Conservation (phyloP, 1,140 invertebrate genomes). For the Euura lappo region DNA sequence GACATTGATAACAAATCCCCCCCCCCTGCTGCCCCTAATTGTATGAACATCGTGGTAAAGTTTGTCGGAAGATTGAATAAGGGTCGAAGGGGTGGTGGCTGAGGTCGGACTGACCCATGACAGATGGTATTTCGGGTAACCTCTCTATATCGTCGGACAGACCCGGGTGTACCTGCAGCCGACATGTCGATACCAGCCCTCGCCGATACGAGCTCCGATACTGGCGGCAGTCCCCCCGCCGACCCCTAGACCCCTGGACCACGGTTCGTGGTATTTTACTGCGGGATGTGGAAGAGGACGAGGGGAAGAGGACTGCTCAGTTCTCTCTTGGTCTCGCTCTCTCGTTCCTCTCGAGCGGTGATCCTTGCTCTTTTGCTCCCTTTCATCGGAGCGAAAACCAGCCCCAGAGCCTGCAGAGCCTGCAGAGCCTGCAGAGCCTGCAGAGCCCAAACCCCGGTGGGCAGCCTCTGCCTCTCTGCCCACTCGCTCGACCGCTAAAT, state of each 20-base stretch:
- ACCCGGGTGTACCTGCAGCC: slow-evolving; percentile 35
- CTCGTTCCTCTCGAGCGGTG: not conserved
- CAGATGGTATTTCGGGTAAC: slow-evolving; percentile 50
- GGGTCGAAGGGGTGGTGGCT: slow-evolving; percentile 16
- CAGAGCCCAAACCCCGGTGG: slow-evolving; percentile 24
- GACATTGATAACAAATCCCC: no score
- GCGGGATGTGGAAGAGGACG: not conserved
- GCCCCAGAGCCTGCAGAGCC: slow-evolving; percentile 50
- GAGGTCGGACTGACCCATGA: slow-evolving; percentile 38
- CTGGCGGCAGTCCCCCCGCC: not conserved
- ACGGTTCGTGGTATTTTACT: not conserved
- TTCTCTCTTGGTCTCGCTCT: not conserved
- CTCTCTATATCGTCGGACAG: not conserved
- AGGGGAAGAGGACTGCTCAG: not conserved
- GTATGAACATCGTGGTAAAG: no score
- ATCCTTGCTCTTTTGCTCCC: not conserved
- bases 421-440: slow-evolving; percentile 31
- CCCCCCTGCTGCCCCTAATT: no score
- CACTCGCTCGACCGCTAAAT: slow-evolving; percentile 54
- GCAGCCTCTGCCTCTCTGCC: slow-evolving; percentile 25
- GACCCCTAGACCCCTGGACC: no score
- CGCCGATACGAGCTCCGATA: slow-evolving; percentile 27
- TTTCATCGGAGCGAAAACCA: slow-evolving; percentile 44
- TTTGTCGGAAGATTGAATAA: not conserved
- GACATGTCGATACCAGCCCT: slow-evolving; percentile 61